Evolutionary conservation across 2,113 vertebrate genomes (phyloP), one percentile per base, ranked within the genome.

Genomic region (Nerophis ophidion): DNA sequence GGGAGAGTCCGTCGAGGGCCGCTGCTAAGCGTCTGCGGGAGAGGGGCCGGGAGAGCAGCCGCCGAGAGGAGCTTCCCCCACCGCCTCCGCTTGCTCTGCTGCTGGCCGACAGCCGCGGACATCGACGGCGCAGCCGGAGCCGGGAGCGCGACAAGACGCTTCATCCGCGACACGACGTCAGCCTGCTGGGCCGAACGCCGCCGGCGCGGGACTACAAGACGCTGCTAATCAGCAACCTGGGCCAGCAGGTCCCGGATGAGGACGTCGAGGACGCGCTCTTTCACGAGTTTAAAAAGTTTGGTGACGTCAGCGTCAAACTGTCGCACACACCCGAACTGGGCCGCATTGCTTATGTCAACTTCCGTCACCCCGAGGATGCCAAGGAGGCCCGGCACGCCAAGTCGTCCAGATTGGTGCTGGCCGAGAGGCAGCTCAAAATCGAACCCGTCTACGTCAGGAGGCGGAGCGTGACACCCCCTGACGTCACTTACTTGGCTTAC

Each of bases 271-370:
- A 98, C 77, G 91, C 94, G 15, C 91, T 99, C 36, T 98, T 99
- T 71, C 96, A 96, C 62, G 95, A 98, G 84, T 99, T 98, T 79
- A 95, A 97, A 83, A 94, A 95, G 82, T 99, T 96, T 69, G 94
- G 96, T 2, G 95, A 99, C 75, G 95, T 99, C 48, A 98, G 94
- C 58, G 92, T 98, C 60, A 98, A 96, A 40, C 89, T 98, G 53
- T 96, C 95, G 1, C 95, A 97, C 87, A 97, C 95, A 1, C 95
- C 95, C 0, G 96, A 98, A 74, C 90, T 97, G 47, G 95, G 95
- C 65, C 91, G 96, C 1, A 91, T 98, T 54, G 96, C 96, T 15
- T 98, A 99, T 36, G 95, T 98, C 19, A 98, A 98, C 74, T 99
- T 99, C 74, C 88, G 96, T 44, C 94, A 96, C 65, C 92, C 94